Evolutionary conservation across 92 coral and sea anemone species (phyloP).

Genomic region (Phymanthus crucifer): DNA sequence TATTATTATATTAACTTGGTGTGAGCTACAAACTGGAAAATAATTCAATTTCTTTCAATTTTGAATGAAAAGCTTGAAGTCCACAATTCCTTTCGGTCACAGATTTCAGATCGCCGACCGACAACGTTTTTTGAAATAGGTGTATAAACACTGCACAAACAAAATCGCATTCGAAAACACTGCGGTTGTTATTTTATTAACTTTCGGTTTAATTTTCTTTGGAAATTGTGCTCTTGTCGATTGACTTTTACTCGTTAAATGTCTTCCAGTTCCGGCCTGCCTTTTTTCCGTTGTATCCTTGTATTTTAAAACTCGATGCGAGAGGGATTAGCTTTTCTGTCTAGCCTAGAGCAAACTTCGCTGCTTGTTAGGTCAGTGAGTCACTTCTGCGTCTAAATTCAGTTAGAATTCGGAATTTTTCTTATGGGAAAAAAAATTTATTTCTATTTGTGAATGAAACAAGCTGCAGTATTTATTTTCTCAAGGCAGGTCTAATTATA

Average conservation of each 20-base stretch:
- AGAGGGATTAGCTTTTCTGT: background rate
- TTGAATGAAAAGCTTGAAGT: too few relatives aligned
- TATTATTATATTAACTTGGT: too few relatives aligned
- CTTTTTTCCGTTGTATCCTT: background rate
- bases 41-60: too few relatives aligned
- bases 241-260: background rate
- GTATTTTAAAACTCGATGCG: background rate
- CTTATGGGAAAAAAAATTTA: background rate
- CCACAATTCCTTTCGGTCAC: too few relatives aligned
- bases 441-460: background rate
- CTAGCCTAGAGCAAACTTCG: background rate
- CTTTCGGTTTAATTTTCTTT: background rate
- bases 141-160: background rate
- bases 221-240: background rate
- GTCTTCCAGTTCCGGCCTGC: conserved; percentile 2
- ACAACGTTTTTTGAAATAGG: too few relatives aligned
- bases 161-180: background rate
- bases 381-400: background rate
- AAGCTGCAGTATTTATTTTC: background rate
- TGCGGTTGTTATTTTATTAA: too few relatives aligned
- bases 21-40: too few relatives aligned
- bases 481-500: background rate
- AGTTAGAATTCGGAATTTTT: background rate
- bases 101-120: too few relatives aligned
- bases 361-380: too few relatives aligned